Conservation (phyloP, 2,888 invertebrate genomes). For the Cotesia congregata region DNA sequence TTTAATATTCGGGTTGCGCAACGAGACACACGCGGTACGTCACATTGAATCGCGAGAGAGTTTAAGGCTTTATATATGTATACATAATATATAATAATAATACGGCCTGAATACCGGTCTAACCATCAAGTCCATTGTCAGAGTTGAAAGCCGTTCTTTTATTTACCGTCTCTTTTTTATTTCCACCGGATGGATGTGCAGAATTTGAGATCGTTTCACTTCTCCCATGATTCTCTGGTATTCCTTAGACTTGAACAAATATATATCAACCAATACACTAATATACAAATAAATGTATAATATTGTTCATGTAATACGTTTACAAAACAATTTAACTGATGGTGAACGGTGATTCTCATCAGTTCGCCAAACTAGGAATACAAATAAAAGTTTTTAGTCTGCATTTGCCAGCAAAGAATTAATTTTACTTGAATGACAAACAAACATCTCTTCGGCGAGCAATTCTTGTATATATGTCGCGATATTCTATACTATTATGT, state of each 20-base stretch:
- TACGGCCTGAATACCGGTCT: conserved; percentile 30
- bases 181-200: conserved; percentile 10
- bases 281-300: background rate
- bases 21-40: conserved; percentile 40
- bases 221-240: conserved; percentile 19
- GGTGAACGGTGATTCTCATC: conserved; percentile 6
- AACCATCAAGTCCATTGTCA: conserved; percentile 26
- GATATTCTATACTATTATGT: background rate
- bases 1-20: conserved; percentile 57
- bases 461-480: background rate
- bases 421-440: background rate
- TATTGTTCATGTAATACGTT: background rate
- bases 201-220: conserved; percentile 21
- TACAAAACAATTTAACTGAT: conserved; percentile 9
- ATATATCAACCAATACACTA: background rate
- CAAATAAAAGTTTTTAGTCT: background rate
- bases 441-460: background rate
- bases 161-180: conserved; percentile 5
- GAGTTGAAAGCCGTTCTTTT: conserved; percentile 14
- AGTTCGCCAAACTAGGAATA: conserved; percentile 22
- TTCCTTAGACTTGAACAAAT: background rate
- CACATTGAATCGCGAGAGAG: conserved; percentile 24
- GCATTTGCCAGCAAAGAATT: conserved; percentile 39
- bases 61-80: conserved; percentile 5
- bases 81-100: conserved; percentile 19